A percentile compares a stretch with the other conserved stretches of the same genome.
Evolutionary conservation across 1,140 invertebrate genomes (phyloP).

Genomic region (Drosophila ananassae): DNA sequence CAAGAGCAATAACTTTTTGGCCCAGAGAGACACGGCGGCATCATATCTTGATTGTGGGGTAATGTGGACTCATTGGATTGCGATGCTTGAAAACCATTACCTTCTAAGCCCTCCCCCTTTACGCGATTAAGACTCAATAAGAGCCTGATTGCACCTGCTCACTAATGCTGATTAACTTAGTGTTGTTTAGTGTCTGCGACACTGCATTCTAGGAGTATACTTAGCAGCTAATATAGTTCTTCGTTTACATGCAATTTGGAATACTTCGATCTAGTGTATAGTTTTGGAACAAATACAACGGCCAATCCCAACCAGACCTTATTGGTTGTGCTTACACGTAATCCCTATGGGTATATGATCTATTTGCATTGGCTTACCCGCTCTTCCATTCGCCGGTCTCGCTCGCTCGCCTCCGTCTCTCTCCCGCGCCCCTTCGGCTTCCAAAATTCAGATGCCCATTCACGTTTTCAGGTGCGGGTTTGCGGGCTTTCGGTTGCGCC

Average conservation of each 20-base stretch:
- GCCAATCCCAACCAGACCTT: neutral
- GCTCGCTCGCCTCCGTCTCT: neutral
- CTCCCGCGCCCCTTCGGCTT: neutral
- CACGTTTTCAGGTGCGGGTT: slow-evolving; percentile 25
- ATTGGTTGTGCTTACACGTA: slow-evolving; percentile 1
- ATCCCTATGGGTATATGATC: neutral
- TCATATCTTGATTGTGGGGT: slow-evolving; percentile 27
- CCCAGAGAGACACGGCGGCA: neutral
- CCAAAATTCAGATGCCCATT: slow-evolving; percentile 29
- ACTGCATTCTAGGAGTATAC: neutral
- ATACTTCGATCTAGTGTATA: too few species aligned
- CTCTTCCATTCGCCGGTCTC: slow-evolving; percentile 6
- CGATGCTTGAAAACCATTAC: slow-evolving; percentile 16
- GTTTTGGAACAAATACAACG: too few species aligned
- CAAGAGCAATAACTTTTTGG: slow-evolving; percentile 32
- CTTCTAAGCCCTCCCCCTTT: neutral
- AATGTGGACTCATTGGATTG: slow-evolving; percentile 27
- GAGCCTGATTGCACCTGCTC: neutral
- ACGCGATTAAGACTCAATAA: too few species aligned
- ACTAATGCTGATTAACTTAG: neutral
- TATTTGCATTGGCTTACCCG: slow-evolving; percentile 37
- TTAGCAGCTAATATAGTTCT: neutral
- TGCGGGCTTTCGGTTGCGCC: slow-evolving; percentile 23
- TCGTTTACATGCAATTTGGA: too few species aligned
- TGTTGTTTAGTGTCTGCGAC: neutral